Evolutionary conservation across 2,797 vertebrate genomes (phyloP), one percentile per base, ranked within the genome.

Genomic region (Takifugu ocellatus): DNA sequence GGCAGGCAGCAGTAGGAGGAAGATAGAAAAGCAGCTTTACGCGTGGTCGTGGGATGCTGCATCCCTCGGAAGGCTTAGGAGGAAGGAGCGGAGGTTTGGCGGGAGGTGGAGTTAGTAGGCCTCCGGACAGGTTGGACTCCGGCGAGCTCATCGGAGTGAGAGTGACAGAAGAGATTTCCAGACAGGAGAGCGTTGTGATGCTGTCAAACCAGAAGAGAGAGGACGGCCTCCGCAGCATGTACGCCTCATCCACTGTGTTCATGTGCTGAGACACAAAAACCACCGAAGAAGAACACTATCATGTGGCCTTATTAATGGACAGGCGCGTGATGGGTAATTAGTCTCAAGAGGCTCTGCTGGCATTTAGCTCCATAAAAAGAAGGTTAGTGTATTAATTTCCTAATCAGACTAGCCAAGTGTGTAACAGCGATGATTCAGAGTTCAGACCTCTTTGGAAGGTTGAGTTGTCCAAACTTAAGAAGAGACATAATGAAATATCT

Each of bases 121-220:
- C 92, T 56, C 89, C n/a, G 33, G 93, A 94, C 24, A 94, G 16
- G 91, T 92, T 95, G 90, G 92, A 95, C 74, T 94, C 93, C 70
- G 93, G 91, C 55, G 91, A 94, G 88, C 91, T 95, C 93, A 93
- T 91, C 74, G 94, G 92, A 63, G 93, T 94, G 88, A 96, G 91
- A 56, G 94, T 94, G 87, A 95, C 89, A 72, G 95, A 96, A 85
- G 93, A 94, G 86, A 92, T 93, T 88, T 94, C 94, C 91, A 95
- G 89, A 91, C 90, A 96, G 81, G 94, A 93, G 84, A 93, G 78
- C 51, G 93, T 93, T 73, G 75, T 93, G 87, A 94, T 79, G 86
- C 84, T 93, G 88, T 90, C 92, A 88, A 80, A 91, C 94, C 95
- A 96, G 91, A 94, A 93, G 92, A 94, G 93, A 85, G 93, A 85